phyloP scores from a whole-genome alignment of 53 echinoderm and acorn worm species.

The Temnopleurus reevesii region DNA sequence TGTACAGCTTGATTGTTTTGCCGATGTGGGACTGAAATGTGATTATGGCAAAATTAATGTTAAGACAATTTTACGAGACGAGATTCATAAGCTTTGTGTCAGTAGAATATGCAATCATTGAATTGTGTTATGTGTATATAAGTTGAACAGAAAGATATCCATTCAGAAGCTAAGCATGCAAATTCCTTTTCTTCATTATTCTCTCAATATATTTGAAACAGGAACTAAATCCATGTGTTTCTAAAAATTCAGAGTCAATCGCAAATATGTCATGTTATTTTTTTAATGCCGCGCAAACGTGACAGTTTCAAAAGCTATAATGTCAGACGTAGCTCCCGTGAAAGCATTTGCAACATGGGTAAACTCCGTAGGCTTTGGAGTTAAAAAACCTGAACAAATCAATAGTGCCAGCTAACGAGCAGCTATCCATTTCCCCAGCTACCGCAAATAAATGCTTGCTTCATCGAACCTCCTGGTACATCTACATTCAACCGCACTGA shows the following conservation, averaged over 20 bases:
- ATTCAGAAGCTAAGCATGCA: too few relatives aligned
- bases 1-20: too few relatives aligned
- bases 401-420: not conserved
- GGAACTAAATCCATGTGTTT: not conserved
- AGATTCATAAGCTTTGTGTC: too few relatives aligned
- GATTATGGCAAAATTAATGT: too few relatives aligned
- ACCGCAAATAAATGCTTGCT: slow-evolving; percentile 19
- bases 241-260: not conserved
- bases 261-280: not conserved
- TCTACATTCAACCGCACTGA: not conserved
- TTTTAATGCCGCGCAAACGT: not conserved
- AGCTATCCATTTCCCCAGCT: not conserved
- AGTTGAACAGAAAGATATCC: too few relatives aligned
- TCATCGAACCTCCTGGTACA: not conserved
- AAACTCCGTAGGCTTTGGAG: not conserved
- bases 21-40: too few relatives aligned
- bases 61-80: too few relatives aligned
- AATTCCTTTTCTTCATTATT: too few relatives aligned
- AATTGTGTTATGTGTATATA: too few relatives aligned
- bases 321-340: not conserved
- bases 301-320: not conserved
- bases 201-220: not conserved
- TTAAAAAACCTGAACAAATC: not conserved
- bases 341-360: not conserved
- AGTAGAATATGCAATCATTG: too few relatives aligned